These are phyloP conservation scores for Chrysogorgia sp. DNA, from an alignment of 92 coral and sea anemone species.

Conservation along the genomic window DNA sequence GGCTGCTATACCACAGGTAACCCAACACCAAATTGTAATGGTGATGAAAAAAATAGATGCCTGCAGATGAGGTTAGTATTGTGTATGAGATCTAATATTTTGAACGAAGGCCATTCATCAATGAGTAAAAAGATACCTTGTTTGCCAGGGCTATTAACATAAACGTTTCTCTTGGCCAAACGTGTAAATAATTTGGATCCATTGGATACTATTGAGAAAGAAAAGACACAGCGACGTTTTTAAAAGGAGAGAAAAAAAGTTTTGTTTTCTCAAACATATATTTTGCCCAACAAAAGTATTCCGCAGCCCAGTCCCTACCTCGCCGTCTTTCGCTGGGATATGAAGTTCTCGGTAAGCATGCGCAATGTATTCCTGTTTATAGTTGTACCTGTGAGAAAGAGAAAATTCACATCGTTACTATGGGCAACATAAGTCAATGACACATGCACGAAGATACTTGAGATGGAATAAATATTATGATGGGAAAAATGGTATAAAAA, in stretches of 20 bases:
- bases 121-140: conserved; percentile 47
- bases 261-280: neutral
- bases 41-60: no score
- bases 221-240: neutral
- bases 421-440: neutral
- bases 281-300: no score
- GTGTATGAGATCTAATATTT: no score
- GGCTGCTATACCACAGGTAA: no score
- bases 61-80: no score
- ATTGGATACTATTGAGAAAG: conserved; percentile 45
- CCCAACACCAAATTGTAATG: no score
- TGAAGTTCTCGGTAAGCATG: conserved; percentile 86
- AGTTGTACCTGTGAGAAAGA: conserved; percentile 66
- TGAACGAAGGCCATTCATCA: no score
- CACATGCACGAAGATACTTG: no score
- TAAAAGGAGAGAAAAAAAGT: neutral
- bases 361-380: conserved; percentile 81
- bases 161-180: conserved; percentile 54
- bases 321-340: conserved; percentile 40
- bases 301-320: neutral
- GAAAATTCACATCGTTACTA: neutral
- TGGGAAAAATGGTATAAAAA: no score
- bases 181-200: conserved; percentile 45
- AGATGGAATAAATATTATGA: no score
- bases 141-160: conserved; percentile 60